phyloP scores from a whole-genome alignment of 2,113 vertebrate genomes.

The Mixornis gularis region DNA sequence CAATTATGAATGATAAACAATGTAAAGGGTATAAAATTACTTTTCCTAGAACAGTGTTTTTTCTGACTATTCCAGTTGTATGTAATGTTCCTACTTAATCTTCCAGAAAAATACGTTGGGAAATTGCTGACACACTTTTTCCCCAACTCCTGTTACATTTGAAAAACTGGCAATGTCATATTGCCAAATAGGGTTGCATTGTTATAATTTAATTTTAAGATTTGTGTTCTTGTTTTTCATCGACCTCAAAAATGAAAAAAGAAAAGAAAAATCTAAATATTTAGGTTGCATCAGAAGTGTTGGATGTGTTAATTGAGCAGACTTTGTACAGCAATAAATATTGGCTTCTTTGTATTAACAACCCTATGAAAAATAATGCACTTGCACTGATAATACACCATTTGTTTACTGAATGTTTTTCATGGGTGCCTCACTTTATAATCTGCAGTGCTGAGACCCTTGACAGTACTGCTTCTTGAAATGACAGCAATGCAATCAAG shows the following conservation, averaged over 20 bases:
- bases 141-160: conserved; percentile 4
- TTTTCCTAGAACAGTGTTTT: neutral
- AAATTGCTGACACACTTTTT: conserved; percentile 9
- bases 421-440: neutral
- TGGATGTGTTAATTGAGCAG: neutral
- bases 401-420: neutral
- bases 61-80: neutral
- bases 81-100: neutral
- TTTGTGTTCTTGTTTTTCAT: neutral
- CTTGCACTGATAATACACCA: neutral
- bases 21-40: neutral
- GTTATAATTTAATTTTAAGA: neutral
- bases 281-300: neutral
- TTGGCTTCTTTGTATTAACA: neutral
- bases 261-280: neutral
- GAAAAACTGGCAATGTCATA: neutral
- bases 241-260: neutral
- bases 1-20: neutral
- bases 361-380: neutral
- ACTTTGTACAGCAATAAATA: neutral
- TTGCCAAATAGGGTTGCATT: neutral
- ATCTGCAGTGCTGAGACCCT: neutral
- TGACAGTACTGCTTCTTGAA: neutral
- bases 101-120: neutral
- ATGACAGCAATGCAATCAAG: neutral